Evolutionary conservation across 2,797 vertebrate genomes (phyloP).

Genomic region (Caiman crocodilus): DNA sequence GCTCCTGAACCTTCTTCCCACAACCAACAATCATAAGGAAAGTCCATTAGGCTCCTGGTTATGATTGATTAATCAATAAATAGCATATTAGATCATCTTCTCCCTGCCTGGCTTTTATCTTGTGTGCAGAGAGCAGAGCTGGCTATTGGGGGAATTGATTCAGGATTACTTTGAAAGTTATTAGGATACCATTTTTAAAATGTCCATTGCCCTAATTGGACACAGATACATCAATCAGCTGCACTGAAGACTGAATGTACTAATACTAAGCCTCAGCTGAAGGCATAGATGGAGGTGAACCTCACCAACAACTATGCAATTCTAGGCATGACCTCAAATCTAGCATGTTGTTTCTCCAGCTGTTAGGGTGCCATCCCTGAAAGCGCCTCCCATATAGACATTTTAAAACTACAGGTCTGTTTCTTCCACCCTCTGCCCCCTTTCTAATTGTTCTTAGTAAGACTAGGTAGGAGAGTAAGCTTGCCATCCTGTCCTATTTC

Average conservation of each 20-base stretch:
- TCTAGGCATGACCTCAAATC: neutral
- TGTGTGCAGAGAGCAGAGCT: neutral
- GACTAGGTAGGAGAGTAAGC: too few species aligned
- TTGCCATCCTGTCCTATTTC: neutral
- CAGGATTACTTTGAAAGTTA: conserved; percentile 11
- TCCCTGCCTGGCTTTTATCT: neutral
- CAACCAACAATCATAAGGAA: conserved; percentile 53
- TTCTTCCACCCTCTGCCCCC: neutral
- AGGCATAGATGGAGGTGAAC: neutral
- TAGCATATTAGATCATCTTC: conserved; percentile 53
- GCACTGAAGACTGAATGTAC: neutral
- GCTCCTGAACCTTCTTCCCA: neutral
- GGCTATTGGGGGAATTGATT: conserved; percentile 47
- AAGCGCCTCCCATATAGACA: neutral
- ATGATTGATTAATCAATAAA: conserved; percentile 64
- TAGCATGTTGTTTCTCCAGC: neutral
- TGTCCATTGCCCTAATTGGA: neutral
- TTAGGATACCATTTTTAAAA: neutral
- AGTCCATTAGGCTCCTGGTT: conserved; percentile 55
- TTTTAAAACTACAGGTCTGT: neutral
- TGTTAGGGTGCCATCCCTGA: neutral
- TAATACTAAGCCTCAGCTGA: neutral
- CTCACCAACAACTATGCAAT: neutral
- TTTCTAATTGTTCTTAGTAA: too few species aligned
- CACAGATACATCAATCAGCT: neutral